These are phyloP conservation scores for Henricia sp. DNA, from an alignment of 53 echinoderm and acorn worm species.

Conservation along the genomic window DNA sequence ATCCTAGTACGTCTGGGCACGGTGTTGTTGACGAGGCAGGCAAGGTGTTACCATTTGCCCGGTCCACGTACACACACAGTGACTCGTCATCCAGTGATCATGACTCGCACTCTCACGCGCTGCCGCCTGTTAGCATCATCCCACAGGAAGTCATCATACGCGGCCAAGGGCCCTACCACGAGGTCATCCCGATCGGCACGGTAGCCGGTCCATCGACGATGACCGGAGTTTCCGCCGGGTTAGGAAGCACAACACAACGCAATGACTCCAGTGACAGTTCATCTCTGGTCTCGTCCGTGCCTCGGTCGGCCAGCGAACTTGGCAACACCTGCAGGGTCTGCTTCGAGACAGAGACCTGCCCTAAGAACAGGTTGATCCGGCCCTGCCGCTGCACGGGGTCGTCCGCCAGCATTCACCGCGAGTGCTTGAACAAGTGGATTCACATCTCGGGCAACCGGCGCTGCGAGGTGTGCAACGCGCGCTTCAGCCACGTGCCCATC, in stretches of 20 bases:
- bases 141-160: conserved; percentile 79
- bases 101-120: conserved; percentile 28
- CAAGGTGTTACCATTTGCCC: conserved; percentile 9
- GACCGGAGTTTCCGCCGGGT: conserved; percentile 36
- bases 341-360: conserved; percentile 90
- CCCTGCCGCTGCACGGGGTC: conserved; percentile 98
- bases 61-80: conserved; percentile 42
- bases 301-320: conserved; percentile 91
- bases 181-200: conserved; percentile 55
- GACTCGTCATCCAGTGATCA: conserved; percentile 46
- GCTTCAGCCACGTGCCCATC: conserved; percentile 94
- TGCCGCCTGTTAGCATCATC: conserved; percentile 35
- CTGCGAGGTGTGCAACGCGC: conserved; percentile 96
- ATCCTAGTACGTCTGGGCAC: background rate
- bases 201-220: conserved; percentile 50
- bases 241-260: conserved; percentile 36
- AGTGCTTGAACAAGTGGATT: conserved; percentile 99
- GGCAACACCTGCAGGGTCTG: conserved; percentile 93
- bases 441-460: conserved; percentile 94
- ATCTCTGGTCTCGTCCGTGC: conserved; percentile 93
- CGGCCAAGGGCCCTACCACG: conserved; percentile 40
- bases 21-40: background rate
- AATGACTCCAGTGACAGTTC: conserved; percentile 94
- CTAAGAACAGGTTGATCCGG: conserved; percentile 93
- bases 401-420: conserved; percentile 95